Conservation (phyloP, 2,797 vertebrate genomes). For the Simalia tracyae region DNA sequence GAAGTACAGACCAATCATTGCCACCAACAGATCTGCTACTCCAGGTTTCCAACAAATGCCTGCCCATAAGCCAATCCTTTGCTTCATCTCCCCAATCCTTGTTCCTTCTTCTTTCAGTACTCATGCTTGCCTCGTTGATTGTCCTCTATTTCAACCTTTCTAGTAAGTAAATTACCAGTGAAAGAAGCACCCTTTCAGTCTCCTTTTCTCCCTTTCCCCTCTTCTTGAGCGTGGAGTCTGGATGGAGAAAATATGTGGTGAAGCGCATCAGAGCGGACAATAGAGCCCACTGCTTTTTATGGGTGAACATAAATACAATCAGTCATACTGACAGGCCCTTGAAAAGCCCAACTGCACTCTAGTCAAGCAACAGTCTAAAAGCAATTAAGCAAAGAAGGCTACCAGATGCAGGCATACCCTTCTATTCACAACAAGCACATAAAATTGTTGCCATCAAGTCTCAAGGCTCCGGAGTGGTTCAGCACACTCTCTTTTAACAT, state of each 20-base stretch:
- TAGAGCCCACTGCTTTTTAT: slow-evolving; percentile 21
- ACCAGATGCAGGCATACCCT: slow-evolving; percentile 18
- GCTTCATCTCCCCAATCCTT: not conserved
- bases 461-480: slow-evolving; percentile 49
- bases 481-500: slow-evolving; percentile 36
- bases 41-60: not conserved
- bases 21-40: not conserved
- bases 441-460: slow-evolving; percentile 44
- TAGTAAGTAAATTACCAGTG: not conserved
- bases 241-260: slow-evolving; percentile 9
- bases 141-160: not conserved
- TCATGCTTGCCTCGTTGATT: not conserved
- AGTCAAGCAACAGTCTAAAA: not conserved
- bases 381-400: slow-evolving; percentile 13
- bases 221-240: not conserved
- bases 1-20: not conserved
- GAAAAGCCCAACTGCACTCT: slow-evolving; percentile 22
- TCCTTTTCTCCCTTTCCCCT: not conserved
- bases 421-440: slow-evolving; percentile 54
- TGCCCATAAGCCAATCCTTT: not conserved
- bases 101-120: not conserved
- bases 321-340: slow-evolving; percentile 35
- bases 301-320: slow-evolving; percentile 28
- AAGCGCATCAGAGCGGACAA: slow-evolving; percentile 18
- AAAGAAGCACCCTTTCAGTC: not conserved